phyloP scores from a whole-genome alignment of 2,888 invertebrate species.

The Leucophenga montana region DNA sequence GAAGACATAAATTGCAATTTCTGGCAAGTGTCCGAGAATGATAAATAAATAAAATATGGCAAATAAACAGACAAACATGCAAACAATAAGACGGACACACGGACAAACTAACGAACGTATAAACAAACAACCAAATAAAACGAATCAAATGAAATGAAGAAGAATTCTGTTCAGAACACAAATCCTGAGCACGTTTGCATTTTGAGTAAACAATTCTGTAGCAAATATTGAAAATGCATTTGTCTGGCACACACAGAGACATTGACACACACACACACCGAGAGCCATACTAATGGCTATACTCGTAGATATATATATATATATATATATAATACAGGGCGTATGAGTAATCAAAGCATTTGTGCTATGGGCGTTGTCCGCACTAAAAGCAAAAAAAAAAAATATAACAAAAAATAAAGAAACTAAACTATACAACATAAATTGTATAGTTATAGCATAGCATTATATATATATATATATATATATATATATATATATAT shows the following conservation, averaged over 20 bases:
- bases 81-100: neutral
- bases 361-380: conserved; percentile 2
- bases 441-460: too few relatives aligned
- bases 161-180: conserved; percentile 5
- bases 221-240: conserved; percentile 25
- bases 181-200: conserved; percentile 18
- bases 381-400: neutral
- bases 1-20: conserved; percentile 16
- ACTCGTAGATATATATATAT: too few relatives aligned
- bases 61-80: conserved; percentile 14
- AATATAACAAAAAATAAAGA: too few relatives aligned
- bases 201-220: conserved; percentile 17
- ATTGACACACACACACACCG: neutral
- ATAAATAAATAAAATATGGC: conserved; percentile 20
- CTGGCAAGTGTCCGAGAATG: conserved; percentile 22
- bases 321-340: neutral
- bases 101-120: neutral
- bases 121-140: neutral
- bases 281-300: too few relatives aligned
- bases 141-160: neutral
- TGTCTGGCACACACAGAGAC: neutral
- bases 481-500: too few relatives aligned
- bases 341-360: conserved; percentile 6
- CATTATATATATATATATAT: too few relatives aligned
- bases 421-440: too few relatives aligned